phyloP scores from a whole-genome alignment of 2,797 vertebrate genomes.

The Falco columbarius region DNA sequence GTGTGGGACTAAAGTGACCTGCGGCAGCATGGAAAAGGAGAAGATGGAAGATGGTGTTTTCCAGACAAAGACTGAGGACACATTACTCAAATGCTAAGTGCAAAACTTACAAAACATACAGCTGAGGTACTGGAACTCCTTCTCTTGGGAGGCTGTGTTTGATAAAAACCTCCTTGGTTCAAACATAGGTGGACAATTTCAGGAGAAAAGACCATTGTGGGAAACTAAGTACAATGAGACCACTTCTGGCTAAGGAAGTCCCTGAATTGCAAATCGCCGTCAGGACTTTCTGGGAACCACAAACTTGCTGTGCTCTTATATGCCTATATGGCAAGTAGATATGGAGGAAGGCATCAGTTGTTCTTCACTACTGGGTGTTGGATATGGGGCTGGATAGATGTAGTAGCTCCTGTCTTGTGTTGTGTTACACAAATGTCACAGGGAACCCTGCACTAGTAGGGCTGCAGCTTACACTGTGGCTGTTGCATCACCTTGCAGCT shows the following conservation, averaged over 20 bases:
- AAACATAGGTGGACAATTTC: not conserved
- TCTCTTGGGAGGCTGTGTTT: not conserved
- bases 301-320: not conserved
- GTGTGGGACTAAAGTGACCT: not conserved
- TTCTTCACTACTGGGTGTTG: not conserved
- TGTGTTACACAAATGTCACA: not conserved
- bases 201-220: not conserved
- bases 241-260: not conserved
- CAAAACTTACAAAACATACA: not conserved
- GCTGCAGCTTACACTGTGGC: not conserved
- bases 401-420: not conserved
- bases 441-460: not conserved
- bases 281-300: not conserved
- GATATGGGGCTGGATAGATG: not conserved
- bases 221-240: not conserved
- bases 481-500: not conserved
- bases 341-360: not conserved
- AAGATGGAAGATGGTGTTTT: not conserved
- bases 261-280: not conserved
- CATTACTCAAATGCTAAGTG: not conserved
- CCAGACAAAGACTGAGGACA: not conserved
- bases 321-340: not conserved
- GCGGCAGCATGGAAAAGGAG: not conserved
- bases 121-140: not conserved
- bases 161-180: not conserved